Conservation (phyloP, 2,888 invertebrate genomes). For the Thera obeliscata region DNA sequence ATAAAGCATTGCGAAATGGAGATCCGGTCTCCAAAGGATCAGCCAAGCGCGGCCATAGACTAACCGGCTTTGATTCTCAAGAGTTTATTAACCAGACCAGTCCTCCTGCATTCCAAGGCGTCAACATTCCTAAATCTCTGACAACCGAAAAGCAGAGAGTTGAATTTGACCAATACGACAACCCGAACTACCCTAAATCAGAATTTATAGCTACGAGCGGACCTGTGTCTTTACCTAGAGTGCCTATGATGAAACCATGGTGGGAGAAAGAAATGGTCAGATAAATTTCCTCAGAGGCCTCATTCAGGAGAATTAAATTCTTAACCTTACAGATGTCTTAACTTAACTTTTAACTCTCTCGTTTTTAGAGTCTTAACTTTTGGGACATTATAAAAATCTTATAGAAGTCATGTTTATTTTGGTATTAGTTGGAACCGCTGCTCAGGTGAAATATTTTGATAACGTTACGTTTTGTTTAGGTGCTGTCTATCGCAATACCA, state of each 20-base stretch:
- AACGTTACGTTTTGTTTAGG: too few relatives aligned
- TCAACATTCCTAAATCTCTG: constrained; percentile 16
- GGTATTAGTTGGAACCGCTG: neutral
- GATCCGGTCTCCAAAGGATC: neutral
- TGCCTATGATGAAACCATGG: constrained; percentile 26
- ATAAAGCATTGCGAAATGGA: neutral
- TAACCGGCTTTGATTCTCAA: neutral
- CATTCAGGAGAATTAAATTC: neutral
- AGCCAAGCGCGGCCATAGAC: neutral
- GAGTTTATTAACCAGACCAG: neutral
- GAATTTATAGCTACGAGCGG: constrained; percentile 48
- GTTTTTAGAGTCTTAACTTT: too few relatives aligned
- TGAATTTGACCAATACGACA: constrained; percentile 53
- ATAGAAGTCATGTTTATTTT: neutral
- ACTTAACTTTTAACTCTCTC: too few relatives aligned
- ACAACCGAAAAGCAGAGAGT: constrained; percentile 40
- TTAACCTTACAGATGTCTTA: neutral
- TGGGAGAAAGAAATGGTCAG: constrained; percentile 27
- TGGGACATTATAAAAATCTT: too few relatives aligned
- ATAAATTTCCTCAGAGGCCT: neutral
- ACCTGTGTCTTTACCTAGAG: constrained; percentile 38
- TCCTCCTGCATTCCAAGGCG: neutral
- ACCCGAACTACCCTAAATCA: constrained; percentile 41
- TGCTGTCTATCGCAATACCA: too few relatives aligned
- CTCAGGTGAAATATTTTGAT: neutral